phyloP scores from a whole-genome alignment of 2,113 vertebrate genomes.

The Callionymus lyra region DNA sequence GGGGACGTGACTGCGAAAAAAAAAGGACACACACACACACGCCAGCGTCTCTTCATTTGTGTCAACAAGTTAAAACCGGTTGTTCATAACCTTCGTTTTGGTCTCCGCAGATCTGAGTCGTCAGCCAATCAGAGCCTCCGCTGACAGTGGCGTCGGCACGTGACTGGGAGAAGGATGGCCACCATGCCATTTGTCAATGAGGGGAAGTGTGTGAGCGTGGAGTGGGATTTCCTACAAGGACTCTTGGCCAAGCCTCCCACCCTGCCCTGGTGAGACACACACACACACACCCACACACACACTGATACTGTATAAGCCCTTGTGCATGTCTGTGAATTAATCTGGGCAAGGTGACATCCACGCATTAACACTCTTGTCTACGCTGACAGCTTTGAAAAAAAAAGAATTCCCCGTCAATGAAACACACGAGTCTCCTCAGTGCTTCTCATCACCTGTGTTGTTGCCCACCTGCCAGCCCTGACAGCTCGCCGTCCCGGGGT shows the following conservation, averaged over 20 bases:
- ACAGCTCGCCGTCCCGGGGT: slow-evolving; percentile 48
- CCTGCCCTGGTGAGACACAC: slow-evolving; percentile 74
- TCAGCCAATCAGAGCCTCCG: slow-evolving; percentile 59
- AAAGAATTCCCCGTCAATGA: slow-evolving; percentile 31
- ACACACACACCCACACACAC: slow-evolving; percentile 10
- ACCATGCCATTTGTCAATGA: slow-evolving; percentile 77
- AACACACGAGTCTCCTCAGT: slow-evolving; percentile 22
- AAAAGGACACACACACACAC: too few species aligned
- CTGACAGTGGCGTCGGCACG: slow-evolving; percentile 51
- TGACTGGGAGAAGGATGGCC: slow-evolving; percentile 68
- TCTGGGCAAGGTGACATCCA: slow-evolving; percentile 48
- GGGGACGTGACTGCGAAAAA: too few species aligned
- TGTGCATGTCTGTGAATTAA: slow-evolving; percentile 54
- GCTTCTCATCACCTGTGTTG: slow-evolving; percentile 28
- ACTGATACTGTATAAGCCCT: slow-evolving; percentile 43
- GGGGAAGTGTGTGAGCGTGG: slow-evolving; percentile 75
- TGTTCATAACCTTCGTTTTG: slow-evolving; percentile 1
- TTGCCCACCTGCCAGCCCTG: slow-evolving; percentile 46
- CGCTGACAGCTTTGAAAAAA: slow-evolving; percentile 31
- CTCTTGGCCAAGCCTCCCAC: slow-evolving; percentile 79
- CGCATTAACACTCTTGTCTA: slow-evolving; percentile 31
- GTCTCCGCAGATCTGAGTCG: slow-evolving; percentile 43
- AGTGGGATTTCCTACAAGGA: slow-evolving; percentile 85
- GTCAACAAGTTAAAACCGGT: too few species aligned
- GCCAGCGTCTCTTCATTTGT: too few species aligned